phyloP scores from a whole-genome alignment of 2,888 invertebrate species.

The Dichetophora obliterata region DNA sequence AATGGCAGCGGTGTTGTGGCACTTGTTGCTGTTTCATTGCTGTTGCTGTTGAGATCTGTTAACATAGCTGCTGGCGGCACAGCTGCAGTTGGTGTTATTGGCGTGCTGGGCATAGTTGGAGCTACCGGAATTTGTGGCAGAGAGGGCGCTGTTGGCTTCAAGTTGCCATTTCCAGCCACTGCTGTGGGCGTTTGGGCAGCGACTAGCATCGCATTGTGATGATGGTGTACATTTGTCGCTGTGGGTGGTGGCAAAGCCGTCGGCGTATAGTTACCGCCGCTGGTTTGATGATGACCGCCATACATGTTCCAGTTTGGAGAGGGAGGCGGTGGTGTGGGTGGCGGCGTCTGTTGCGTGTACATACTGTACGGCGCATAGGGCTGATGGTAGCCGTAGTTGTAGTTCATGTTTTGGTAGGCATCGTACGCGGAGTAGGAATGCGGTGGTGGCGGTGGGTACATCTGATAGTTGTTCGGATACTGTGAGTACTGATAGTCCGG shows the following conservation, averaged over 20 bases:
- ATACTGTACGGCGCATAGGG: conserved; percentile 69
- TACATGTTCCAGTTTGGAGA: conserved; percentile 77
- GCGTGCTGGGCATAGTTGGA: conserved; percentile 52
- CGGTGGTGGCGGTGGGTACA: conserved; percentile 68
- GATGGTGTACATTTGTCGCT: conserved; percentile 52
- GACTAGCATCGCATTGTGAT: conserved; percentile 51
- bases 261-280: conserved; percentile 53
- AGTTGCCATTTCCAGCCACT: conserved; percentile 36
- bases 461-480: conserved; percentile 70
- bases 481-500: conserved; percentile 69
- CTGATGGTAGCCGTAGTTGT: conserved; percentile 69
- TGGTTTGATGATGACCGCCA: conserved; percentile 67
- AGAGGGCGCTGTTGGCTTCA: conserved; percentile 45
- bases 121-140: conserved; percentile 51
- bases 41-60: conserved; percentile 58
- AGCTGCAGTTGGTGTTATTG: conserved; percentile 52
- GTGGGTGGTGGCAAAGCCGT: conserved; percentile 57
- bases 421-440: conserved; percentile 69
- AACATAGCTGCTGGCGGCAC: conserved; percentile 51
- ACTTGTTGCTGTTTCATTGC: conserved; percentile 33
- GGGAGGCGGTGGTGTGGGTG: conserved; percentile 69
- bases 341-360: conserved; percentile 70
- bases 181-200: conserved; percentile 49
- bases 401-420: conserved; percentile 70
- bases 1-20: conserved; percentile 33